Base-by-base conservation (phyloP, 2,888 invertebrate species). In the Adelphocoris suturalis region DNA sequence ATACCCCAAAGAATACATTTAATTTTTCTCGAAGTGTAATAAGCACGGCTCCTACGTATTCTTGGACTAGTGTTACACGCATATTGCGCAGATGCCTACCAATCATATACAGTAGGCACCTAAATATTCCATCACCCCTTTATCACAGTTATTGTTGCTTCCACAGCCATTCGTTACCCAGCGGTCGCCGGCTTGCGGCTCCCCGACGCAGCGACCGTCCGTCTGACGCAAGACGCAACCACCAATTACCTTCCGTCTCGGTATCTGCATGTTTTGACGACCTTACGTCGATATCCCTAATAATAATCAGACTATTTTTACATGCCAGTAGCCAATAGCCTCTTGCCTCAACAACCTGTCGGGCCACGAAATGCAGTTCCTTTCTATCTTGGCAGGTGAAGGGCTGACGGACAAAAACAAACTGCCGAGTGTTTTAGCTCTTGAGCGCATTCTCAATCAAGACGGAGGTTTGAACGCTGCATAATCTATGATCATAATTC, bases 291-390 rank as follows among this genome's bases (percentile, higher is more conserved):
- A 68, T 68, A 68, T 68, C 19, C 68, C 68, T 68, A 68, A 68
- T 68, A 68, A 68, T 68, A 68, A 68, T 68, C 68, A 68, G 68
- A 68, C 68, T 68, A 68, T 68, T 68, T 68, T 68, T 23, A 68
- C 68, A 68, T 68, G 68, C 68, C 68, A 27, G 27, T 9, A 68
- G 19, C 57, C 57, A n/a, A 7, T 57, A 3, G 19, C 16, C 68
- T 23, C 23, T 68, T 68, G 68, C 68, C 23, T 11, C 68, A 68
- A 23, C 68, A 23, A 23, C 23, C 27, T 23, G 68, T 11, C 13
- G 68, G 23, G 23, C 23, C 0, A 68, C 68, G 68, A 68, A 68
- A 68, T 68, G 68, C 68, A 68, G 68, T 68, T 68, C 19, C 19
- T 68, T 68, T 23, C 68, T 68, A 19, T 68, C 23, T 68, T 23